A percentile compares a stretch with the other conserved stretches of the same genome.
Conservation (phyloP, 1,140 invertebrate genomes). For the Lepidurus packardi region DNA sequence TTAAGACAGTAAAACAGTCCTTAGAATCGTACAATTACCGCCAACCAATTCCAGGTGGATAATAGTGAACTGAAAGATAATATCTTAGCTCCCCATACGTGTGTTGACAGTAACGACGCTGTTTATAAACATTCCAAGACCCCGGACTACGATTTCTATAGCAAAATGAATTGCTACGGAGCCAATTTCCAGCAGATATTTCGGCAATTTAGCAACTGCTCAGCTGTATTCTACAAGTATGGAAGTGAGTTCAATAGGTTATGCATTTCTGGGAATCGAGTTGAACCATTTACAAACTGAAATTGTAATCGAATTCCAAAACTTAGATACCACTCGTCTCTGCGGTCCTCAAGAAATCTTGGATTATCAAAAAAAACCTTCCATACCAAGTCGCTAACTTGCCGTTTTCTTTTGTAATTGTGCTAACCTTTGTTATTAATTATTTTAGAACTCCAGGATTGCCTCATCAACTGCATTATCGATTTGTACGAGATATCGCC, state of each 20-base stretch:
- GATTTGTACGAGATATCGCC: no score
- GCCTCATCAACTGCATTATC: no score
- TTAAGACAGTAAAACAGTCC: background rate
- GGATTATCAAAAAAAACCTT: no score
- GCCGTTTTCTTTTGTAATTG: no score
- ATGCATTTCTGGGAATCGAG: background rate
- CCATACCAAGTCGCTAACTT: no score
- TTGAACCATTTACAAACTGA: background rate
- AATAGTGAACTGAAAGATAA: background rate
- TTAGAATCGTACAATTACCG: background rate
- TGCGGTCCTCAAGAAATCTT: no score
- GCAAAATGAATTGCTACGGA: background rate
- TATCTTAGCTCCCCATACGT: background rate
- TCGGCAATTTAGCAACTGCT: background rate
- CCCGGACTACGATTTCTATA: background rate
- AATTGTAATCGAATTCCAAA: background rate
- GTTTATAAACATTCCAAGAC: background rate
- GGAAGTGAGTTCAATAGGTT: background rate
- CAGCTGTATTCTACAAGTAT: background rate
- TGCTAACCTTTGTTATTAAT: no score
- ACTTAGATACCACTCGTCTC: no score
- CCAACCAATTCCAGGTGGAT: background rate
- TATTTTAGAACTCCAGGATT: no score
- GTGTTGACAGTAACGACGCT: background rate
- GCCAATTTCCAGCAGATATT: background rate